phyloP scores from a whole-genome alignment of 2,888 invertebrate genomes.

The Julus scandinavius region DNA sequence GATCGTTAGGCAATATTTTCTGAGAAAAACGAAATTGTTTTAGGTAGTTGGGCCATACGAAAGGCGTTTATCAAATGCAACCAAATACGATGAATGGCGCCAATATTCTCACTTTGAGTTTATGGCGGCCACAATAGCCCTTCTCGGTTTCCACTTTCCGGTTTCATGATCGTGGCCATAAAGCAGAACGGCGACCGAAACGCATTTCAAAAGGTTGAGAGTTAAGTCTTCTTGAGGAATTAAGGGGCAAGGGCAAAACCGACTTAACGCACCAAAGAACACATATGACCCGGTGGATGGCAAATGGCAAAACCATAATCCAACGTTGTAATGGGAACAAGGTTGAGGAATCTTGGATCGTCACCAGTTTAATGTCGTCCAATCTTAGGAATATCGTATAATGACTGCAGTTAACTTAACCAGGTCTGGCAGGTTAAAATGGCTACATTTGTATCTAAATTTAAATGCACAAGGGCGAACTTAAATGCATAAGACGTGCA shows the following conservation, averaged over 20 bases:
- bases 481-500: too few relatives aligned
- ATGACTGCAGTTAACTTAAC: background rate
- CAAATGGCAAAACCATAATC: background rate
- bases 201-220: background rate
- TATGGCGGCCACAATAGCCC: constrained; percentile 24
- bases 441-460: background rate
- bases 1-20: constrained; percentile 18
- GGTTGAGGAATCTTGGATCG: background rate
- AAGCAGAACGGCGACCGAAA: constrained; percentile 19
- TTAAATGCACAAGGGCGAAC: background rate
- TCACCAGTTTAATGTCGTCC: background rate
- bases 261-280: background rate
- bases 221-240: background rate
- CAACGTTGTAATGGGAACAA: background rate
- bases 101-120: constrained; percentile 7
- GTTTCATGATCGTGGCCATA: background rate
- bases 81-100: constrained; percentile 11
- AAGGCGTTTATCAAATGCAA: constrained; percentile 22
- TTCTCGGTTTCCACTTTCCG: constrained; percentile 35
- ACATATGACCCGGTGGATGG: background rate
- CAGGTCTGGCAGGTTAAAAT: background rate
- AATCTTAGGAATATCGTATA: background rate
- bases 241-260: background rate
- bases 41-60: background rate
- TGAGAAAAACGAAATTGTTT: constrained; percentile 29